Evolutionary conservation across 2,113 vertebrate species (phyloP), one percentile per base, ranked within the genome.

Genomic region (Orycteropus afer): DNA sequence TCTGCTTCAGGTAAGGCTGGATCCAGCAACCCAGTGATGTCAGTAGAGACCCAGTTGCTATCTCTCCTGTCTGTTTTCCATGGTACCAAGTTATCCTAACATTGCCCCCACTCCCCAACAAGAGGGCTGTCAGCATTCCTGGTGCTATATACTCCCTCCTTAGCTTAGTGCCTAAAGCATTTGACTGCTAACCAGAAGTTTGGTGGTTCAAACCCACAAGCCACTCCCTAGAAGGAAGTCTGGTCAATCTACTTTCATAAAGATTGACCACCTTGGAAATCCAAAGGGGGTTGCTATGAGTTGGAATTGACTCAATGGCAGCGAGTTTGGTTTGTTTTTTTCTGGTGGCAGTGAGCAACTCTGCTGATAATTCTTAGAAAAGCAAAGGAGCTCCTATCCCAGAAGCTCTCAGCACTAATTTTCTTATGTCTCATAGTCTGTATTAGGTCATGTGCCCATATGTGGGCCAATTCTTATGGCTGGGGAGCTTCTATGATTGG

Each of bases 1-100:
- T 71, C 42, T 74, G 71, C 57, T 94, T 79, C 78, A 91, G 73
- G 57, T 42, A 6, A 96, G 32, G 78, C 78, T 88, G n/a, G 37
- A 84, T 69, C 82, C 65, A 88, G 86, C 94, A 61, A 37, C 25
- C 51, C 13, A 49, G 61, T 63, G 45, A 20, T 42, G 11, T 59
- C 53, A 59, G 32, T 59, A 10, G 45, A 79, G n/a, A 67, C 10
- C 32, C 14, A 22, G 25, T 79, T 67, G 25, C 51, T 42, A 11
- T 55, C 45, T 73, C 7, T 59, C 14, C 42, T 34, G 47, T 25
- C 76, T 49, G 27, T 29, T 51, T 55, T 69, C 83, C 22, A 22
- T 0, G 20, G 37, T 47, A 32, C 59, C 9, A 37, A 32, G 3
- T 45, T 25, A 7, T 17, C 47, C 69, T 87, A 17, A 51, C 20